These are phyloP conservation scores for Ctenochaetus hawaiiensis DNA, from an alignment of 2,797 vertebrate species.

Conservation along the genomic window DNA sequence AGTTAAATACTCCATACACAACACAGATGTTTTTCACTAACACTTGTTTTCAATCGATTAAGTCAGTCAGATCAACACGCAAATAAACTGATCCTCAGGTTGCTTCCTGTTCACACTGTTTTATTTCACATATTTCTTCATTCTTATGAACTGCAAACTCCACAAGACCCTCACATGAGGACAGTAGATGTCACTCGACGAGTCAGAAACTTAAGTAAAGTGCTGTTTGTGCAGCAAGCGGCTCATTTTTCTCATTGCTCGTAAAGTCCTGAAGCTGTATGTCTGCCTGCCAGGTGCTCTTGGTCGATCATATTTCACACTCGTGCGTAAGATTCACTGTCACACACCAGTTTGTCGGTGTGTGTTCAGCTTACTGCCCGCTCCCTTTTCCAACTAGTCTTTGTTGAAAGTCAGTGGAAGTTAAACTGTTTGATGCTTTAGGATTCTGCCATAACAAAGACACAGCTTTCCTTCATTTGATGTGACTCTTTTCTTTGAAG, in stretches of 20 bases:
- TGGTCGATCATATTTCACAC: constrained; percentile 74
- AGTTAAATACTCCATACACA: constrained; percentile 43
- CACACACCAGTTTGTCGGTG: constrained; percentile 39
- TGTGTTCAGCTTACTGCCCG: constrained; percentile 47
- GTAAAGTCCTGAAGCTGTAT: constrained; percentile 67
- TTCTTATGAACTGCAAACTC: background rate
- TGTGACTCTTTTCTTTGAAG: background rate
- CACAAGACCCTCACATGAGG: constrained; percentile 17
- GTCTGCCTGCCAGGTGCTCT: constrained; percentile 63
- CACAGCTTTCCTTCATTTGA: background rate
- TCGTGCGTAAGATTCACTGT: constrained; percentile 56
- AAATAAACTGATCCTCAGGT: constrained; percentile 14
- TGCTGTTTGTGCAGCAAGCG: constrained; percentile 53
- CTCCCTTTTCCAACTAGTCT: constrained; percentile 34
- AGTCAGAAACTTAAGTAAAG: constrained; percentile 41
- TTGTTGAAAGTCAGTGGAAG: constrained; percentile 39
- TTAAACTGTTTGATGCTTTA: background rate
- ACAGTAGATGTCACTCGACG: constrained; percentile 19
- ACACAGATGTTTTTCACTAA: constrained; percentile 59
- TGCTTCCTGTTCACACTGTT: background rate
- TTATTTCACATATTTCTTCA: background rate
- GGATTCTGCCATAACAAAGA: background rate
- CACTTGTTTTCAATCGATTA: constrained; percentile 23
- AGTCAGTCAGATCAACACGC: constrained; percentile 9
- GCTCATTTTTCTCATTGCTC: constrained; percentile 70